phyloP scores from a whole-genome alignment of 2,113 vertebrate species.

The Candoia aspera region DNA sequence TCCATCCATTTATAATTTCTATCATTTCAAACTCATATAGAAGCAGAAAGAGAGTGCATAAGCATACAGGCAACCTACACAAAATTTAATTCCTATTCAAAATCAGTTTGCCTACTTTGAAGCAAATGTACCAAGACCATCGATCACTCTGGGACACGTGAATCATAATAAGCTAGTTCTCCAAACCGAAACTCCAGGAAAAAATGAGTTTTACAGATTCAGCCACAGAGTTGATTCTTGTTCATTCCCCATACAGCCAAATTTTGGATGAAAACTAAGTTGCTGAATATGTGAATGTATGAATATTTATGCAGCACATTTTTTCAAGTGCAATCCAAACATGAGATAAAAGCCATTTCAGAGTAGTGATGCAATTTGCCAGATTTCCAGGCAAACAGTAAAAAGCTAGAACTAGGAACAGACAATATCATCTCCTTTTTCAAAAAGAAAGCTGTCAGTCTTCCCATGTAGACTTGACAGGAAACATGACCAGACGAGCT shows the following conservation, averaged over 20 bases:
- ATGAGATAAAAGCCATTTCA: neutral
- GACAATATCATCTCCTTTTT: neutral
- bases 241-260: neutral
- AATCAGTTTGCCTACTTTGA: neutral
- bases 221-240: neutral
- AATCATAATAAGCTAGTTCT: neutral
- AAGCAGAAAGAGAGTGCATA: neutral
- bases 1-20: neutral
- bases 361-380: neutral
- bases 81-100: neutral
- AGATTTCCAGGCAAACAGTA: neutral
- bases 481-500: too few species aligned
- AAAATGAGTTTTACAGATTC: neutral
- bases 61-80: neutral
- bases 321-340: neutral
- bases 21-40: neutral
- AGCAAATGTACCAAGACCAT: neutral
- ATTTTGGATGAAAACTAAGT: neutral
- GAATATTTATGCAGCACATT: neutral
- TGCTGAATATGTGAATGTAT: neutral
- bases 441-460: neutral
- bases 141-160: neutral
- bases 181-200: neutral
- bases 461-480: too few species aligned
- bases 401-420: neutral